phyloP scores from a whole-genome alignment of 2,888 invertebrate species.

The Campoplex capitator region DNA sequence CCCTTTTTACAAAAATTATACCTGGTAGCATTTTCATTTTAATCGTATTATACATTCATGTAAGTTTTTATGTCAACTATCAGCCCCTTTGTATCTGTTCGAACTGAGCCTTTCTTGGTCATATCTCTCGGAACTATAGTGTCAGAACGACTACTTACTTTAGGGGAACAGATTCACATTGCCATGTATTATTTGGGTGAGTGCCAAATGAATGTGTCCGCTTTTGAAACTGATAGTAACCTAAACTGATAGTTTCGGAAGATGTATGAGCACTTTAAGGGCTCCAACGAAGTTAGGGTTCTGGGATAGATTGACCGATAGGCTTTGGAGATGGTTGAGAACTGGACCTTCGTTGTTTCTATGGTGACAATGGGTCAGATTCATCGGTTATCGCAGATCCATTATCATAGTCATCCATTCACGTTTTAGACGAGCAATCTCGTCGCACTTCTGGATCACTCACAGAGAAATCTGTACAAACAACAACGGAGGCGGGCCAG shows the following conservation, averaged over 20 bases:
- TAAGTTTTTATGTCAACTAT: neutral
- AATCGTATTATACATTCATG: neutral
- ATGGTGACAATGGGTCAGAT: conserved; percentile 14
- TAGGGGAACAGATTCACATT: neutral
- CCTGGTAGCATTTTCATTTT: neutral
- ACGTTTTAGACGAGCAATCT: conserved; percentile 24
- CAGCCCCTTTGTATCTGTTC: neutral
- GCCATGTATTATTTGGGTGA: neutral
- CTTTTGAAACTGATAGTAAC: neutral
- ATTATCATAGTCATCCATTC: conserved; percentile 34
- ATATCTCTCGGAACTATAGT: neutral
- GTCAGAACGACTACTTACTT: neutral
- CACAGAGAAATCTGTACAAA: neutral
- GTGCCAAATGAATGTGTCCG: neutral
- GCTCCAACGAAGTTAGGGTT: neutral
- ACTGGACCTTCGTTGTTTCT: conserved; percentile 26
- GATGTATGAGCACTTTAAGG: neutral
- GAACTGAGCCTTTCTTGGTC: neutral
- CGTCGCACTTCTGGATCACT: neutral
- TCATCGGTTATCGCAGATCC: conserved; percentile 11
- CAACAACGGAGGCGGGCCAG: neutral
- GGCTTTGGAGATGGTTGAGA: neutral
- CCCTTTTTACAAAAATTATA: conserved; percentile 5
- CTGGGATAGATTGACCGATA: neutral
- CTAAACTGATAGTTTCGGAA: conserved; percentile 1